A percentile compares a stretch with the other conserved stretches of the same genome.
These are phyloP conservation scores for Crocuta crocuta DNA, from an alignment of 2,113 vertebrate species.

Conservation along the genomic window DNA sequence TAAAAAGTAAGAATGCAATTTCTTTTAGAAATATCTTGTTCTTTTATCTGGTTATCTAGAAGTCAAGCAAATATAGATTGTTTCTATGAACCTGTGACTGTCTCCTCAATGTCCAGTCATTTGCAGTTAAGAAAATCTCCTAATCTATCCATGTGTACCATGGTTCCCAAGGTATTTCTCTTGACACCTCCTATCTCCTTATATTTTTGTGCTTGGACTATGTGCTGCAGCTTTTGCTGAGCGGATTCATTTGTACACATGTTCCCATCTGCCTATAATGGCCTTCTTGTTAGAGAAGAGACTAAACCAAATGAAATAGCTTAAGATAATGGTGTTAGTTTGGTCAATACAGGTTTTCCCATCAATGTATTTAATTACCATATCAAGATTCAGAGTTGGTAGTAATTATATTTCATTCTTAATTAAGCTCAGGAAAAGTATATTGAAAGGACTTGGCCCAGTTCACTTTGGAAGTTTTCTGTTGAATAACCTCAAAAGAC, in stretches of 20 bases:
- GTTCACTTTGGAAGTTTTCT: not conserved
- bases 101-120: not conserved
- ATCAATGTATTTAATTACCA: not conserved
- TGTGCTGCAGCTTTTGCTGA: accelerated
- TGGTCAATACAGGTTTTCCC: not conserved
- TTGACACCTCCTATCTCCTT: accelerated
- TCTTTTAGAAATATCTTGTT: not conserved
- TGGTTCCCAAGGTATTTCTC: not conserved
- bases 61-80: not conserved
- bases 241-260: not conserved
- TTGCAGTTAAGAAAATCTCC: not conserved
- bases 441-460: not conserved
- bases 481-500: not conserved
- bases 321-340: not conserved
- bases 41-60: not conserved
- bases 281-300: not conserved
- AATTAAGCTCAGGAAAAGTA: not conserved
- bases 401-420: conserved; percentile 44
- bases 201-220: not conserved
- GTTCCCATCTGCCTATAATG: not conserved
- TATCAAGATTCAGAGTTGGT: not conserved
- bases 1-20: not conserved
- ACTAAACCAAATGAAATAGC: not conserved
- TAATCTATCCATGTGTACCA: not conserved
- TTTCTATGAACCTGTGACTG: not conserved